Conservation (phyloP, 2,888 invertebrate species). For the Norana najaformis region DNA sequence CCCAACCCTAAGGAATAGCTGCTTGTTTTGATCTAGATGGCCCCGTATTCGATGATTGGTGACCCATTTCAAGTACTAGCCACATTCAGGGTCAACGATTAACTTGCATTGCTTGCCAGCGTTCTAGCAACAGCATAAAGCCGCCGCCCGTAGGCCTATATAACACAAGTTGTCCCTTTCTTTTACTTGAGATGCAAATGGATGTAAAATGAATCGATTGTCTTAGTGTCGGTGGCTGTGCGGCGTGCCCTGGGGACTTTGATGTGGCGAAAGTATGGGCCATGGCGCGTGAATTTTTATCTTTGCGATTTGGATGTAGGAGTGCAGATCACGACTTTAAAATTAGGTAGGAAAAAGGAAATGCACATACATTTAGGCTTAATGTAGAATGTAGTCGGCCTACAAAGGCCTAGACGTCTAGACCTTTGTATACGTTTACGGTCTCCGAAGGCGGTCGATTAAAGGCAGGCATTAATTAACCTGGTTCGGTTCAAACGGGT, state of each 20-base stretch:
- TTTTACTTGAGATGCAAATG: neutral
- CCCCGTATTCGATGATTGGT: no score
- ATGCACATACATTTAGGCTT: neutral
- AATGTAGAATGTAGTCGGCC: neutral
- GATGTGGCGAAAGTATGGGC: neutral
- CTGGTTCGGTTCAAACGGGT: neutral
- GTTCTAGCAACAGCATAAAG: neutral
- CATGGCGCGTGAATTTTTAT: neutral
- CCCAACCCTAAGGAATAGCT: neutral
- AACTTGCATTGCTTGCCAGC: neutral
- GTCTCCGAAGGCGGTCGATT: neutral
- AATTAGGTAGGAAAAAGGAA: neutral
- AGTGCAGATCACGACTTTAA: conserved; percentile 13
- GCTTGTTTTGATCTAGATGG: neutral
- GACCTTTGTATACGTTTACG: neutral
- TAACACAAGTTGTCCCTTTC: neutral
- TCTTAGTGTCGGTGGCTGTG: neutral
- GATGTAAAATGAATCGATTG: neutral
- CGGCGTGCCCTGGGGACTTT: neutral
- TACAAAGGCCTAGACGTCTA: neutral
- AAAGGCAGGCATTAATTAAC: conserved; percentile 13
- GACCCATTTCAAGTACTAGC: neutral
- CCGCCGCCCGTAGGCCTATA: neutral
- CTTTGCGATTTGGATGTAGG: neutral
- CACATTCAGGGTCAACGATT: neutral